A percentile compares a stretch with the other conserved stretches of the same genome.
Evolutionary conservation across 1,140 invertebrate genomes (phyloP).

Genomic region (Melipona quadrifasciata): DNA sequence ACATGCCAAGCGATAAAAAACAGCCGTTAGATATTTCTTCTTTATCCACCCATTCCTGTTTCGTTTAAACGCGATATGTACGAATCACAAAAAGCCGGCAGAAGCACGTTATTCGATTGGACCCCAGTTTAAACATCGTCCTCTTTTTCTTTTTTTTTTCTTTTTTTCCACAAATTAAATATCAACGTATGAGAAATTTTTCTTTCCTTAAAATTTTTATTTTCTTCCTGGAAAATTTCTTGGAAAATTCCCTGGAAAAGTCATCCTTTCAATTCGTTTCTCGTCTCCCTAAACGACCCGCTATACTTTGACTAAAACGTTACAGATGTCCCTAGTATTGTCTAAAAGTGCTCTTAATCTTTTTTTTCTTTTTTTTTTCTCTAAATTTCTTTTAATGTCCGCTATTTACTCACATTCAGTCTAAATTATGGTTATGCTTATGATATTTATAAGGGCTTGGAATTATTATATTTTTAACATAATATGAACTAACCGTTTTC

Average conservation of each 20-base stretch:
- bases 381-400: slow-evolving; percentile 39
- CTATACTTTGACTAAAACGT: slow-evolving; percentile 62
- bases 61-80: slow-evolving; percentile 68
- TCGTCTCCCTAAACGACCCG: slow-evolving; percentile 35
- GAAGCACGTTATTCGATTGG: slow-evolving; percentile 70
- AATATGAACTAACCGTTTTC: slow-evolving; percentile 38
- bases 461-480: slow-evolving; percentile 53
- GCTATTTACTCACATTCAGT: slow-evolving; percentile 67
- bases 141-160: slow-evolving; percentile 17
- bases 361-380: slow-evolving; percentile 39
- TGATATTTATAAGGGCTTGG: slow-evolving; percentile 65
- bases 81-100: slow-evolving; percentile 69
- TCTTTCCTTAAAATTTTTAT: slow-evolving; percentile 15
- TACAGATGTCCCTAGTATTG: slow-evolving; percentile 73
- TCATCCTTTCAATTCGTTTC: background rate
- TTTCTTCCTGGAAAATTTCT: slow-evolving; percentile 1
- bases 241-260: too few relatives aligned
- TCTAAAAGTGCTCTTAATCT: slow-evolving; percentile 71
- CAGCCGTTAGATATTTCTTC: background rate
- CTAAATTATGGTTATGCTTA: slow-evolving; percentile 66
- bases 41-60: slow-evolving; percentile 1
- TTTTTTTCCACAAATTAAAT: slow-evolving; percentile 44
- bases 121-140: slow-evolving; percentile 68
- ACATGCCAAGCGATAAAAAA: background rate
- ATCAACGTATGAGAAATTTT: slow-evolving; percentile 35